phyloP scores from a whole-genome alignment of 2,888 invertebrate genomes.

The Pterostichus niger region DNA sequence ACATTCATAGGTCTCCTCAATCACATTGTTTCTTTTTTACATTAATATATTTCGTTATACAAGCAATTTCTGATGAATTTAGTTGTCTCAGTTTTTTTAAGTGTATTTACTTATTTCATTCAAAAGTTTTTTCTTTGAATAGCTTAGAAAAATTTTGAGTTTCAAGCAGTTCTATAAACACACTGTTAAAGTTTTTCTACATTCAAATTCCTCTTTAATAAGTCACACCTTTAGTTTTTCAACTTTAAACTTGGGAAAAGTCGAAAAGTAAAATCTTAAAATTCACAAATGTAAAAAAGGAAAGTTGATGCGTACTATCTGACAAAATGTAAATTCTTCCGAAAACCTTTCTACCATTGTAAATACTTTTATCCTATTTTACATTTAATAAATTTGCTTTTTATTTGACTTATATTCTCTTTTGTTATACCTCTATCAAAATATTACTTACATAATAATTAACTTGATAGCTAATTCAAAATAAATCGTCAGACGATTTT shows the following conservation, averaged over 20 bases:
- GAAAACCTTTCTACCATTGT: not conserved
- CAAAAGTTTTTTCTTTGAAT: too few relatives aligned
- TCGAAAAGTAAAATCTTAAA: not conserved
- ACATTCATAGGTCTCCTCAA: constrained; percentile 23
- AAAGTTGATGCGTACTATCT: not conserved
- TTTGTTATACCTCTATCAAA: too few relatives aligned
- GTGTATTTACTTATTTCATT: too few relatives aligned
- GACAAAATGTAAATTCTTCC: constrained; percentile 10
- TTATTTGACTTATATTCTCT: too few relatives aligned
- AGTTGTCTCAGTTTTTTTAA: too few relatives aligned
- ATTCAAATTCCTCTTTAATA: constrained; percentile 27
- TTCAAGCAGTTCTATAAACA: not conserved
- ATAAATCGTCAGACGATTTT: too few relatives aligned
- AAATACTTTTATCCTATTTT: not conserved
- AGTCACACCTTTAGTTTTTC: constrained; percentile 2
- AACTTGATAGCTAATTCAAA: too few relatives aligned
- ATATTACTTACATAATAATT: too few relatives aligned
- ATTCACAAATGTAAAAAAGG: constrained; percentile 16
- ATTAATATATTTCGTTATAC: constrained; percentile 3
- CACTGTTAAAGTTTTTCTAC: constrained; percentile 4
- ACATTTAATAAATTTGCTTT: too few relatives aligned
- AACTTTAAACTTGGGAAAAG: not conserved
- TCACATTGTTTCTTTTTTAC: not conserved
- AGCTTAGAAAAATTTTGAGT: too few relatives aligned
- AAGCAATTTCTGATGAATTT: too few relatives aligned